Evolutionary conservation across 1,140 invertebrate genomes (phyloP).

Genomic region (Diploscapter pachys): DNA sequence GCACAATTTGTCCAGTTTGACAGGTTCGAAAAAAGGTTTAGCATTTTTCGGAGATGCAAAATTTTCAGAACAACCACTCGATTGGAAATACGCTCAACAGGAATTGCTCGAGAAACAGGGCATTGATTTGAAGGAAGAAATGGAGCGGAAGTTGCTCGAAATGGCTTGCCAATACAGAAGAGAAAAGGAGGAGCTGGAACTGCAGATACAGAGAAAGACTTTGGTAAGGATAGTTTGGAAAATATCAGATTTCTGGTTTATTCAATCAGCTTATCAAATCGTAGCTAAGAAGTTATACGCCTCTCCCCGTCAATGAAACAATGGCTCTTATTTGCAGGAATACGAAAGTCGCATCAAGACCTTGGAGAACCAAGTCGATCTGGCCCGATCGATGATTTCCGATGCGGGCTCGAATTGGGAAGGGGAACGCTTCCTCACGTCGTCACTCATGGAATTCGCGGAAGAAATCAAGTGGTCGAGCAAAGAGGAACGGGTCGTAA

Average conservation of each 20-base stretch:
- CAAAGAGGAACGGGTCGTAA: conserved; percentile 75
- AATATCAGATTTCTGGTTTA: background rate
- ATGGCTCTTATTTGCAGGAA: conserved; percentile 63
- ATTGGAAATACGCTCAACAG: conserved; percentile 97
- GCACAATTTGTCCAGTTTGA: conserved; percentile 49
- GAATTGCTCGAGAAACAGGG: conserved; percentile 95
- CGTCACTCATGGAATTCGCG: conserved; percentile 63
- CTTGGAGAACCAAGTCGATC: conserved; percentile 90
- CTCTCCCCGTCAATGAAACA: too few relatives aligned
- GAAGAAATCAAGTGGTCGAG: conserved; percentile 74
- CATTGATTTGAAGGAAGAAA: conserved; percentile 96
- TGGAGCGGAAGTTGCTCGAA: conserved; percentile 86
- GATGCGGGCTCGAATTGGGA: conserved; percentile 85
- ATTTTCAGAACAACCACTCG: conserved; percentile 74
- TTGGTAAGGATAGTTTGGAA: conserved; percentile 68
- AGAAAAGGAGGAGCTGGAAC: conserved; percentile 93
- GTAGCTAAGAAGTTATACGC: too few relatives aligned
- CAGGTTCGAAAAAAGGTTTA: conserved; percentile 35
- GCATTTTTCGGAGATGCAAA: conserved; percentile 61
- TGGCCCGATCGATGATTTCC: conserved; percentile 94
- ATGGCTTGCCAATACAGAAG: conserved; percentile 93
- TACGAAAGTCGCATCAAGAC: conserved; percentile 96
- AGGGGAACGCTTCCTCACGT: conserved; percentile 54
- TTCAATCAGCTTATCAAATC: background rate
- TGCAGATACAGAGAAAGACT: conserved; percentile 90